A percentile compares a stretch with the other conserved stretches of the same genome.
Evolutionary conservation across 2,113 vertebrate species (phyloP).

Genomic region (Mobula hypostoma): DNA sequence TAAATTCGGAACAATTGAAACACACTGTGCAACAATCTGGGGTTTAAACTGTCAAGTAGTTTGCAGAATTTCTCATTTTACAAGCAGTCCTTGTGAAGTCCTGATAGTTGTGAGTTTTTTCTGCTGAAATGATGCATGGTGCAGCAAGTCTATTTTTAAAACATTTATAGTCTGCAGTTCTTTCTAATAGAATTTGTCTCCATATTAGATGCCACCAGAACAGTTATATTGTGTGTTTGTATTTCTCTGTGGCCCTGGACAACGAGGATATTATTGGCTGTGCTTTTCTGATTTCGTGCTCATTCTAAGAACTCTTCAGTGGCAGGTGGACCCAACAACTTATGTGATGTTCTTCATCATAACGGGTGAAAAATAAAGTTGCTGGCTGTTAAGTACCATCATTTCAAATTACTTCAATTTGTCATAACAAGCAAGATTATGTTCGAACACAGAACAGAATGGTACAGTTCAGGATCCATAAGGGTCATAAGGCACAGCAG

Average conservation of each 20-base stretch:
- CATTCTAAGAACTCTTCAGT: no score
- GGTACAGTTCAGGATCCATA: no score
- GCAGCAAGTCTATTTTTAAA: constrained; percentile 22
- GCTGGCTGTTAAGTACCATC: background rate
- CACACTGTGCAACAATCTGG: background rate
- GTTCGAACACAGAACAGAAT: background rate
- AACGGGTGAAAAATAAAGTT: no score
- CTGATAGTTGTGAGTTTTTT: background rate
- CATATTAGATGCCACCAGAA: background rate
- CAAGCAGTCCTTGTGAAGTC: background rate
- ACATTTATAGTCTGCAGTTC: background rate
- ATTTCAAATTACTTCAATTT: background rate
- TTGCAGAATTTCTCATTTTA: background rate
- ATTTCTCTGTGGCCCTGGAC: background rate
- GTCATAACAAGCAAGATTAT: background rate
- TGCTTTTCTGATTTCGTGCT: background rate
- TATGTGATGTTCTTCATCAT: background rate
- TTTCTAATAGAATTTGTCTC: background rate
- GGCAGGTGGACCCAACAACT: no score
- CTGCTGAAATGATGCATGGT: background rate
- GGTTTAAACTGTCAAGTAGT: background rate
- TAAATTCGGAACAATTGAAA: no score
- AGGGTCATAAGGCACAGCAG: no score
- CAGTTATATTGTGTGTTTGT: background rate
- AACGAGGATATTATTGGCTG: background rate